Conservation (phyloP, 2,888 invertebrate genomes). For the Brachyptera putata region DNA sequence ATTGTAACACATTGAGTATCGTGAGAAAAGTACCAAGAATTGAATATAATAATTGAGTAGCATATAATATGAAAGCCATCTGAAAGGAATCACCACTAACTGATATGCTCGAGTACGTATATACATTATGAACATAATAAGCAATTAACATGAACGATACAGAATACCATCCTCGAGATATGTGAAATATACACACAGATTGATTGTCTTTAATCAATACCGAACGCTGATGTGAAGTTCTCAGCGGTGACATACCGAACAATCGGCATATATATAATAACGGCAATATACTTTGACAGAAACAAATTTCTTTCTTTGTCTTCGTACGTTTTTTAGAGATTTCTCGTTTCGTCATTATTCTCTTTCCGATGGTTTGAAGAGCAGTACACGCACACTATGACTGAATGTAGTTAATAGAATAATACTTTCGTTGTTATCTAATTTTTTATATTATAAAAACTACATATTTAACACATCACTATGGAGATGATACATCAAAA, state of each 20-base stretch:
- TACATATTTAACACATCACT: too few relatives aligned
- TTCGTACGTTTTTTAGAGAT: background rate
- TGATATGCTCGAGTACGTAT: background rate
- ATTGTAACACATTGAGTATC: background rate
- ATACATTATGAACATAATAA: background rate
- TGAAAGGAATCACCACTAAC: background rate
- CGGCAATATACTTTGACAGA: slow-evolving; percentile 4
- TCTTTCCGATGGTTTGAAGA: background rate
- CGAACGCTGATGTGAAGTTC: background rate
- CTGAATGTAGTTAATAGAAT: too few relatives aligned
- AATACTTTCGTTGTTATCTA: too few relatives aligned
- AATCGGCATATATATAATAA: background rate
- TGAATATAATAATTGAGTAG: background rate
- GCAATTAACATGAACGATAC: background rate
- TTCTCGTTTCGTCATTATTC: background rate
- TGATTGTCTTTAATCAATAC: background rate
- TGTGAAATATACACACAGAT: background rate
- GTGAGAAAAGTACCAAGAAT: background rate
- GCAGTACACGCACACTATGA: too few relatives aligned
- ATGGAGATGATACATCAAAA: too few relatives aligned
- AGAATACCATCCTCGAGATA: background rate
- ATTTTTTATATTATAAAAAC: too few relatives aligned
- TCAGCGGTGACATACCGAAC: slow-evolving; percentile 5
- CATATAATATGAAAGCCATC: background rate
- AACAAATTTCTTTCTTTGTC: background rate